Evolutionary conservation across 37 sponge, comb jelly and placozoan genomes (phyloP), one percentile per base, ranked within the genome.

Genomic region (Lycopodina hypogea): DNA sequence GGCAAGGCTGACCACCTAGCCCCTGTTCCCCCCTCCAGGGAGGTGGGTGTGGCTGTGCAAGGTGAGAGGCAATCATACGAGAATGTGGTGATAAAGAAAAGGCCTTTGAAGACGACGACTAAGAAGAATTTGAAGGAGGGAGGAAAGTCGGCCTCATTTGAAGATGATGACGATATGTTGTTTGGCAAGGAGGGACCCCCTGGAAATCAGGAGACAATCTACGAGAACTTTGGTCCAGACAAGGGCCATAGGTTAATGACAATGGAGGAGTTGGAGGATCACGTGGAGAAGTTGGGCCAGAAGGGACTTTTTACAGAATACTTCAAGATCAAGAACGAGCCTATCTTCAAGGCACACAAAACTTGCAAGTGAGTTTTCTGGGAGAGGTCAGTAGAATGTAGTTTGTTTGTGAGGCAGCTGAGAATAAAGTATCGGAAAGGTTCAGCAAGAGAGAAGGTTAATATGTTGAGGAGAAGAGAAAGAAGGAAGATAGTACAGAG

Each of bases 271-370:
- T 32, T 92, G 72, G 86, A 84, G 74, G 53, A 32, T 15, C 80
- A 85, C 56, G 45, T 92, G 19, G n/a, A 51, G 28, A 51, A 71
- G 19, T 79, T 70, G 42, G 86, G 86, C 9, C 73, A 77, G 73
- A 58, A 76, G 36, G 93, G 93, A 0, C 33, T 93, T 0, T 30
- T 65, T 1, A 50, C 56, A 2, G 93, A 93, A 73, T 93, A 93
- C 69, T 68, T 67, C 33, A 79, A 51, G 21, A 60, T 93, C 26
- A 71, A 72, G 62, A 82, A 82, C 24, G 89, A 93, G 39, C 83
- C 78, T 9, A 60, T 72, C 0, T 19, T 28, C 12, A 77, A 77
- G 2, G 37, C 64, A 29, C 80, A 69, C 76, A 79, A 64, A 2
- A 72, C 72, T 9, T 89, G 81, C 83, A 88, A 65, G 93, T 93